These are phyloP conservation scores for Upupa epops DNA, from an alignment of 2,113 vertebrate species.

Conservation along the genomic window DNA sequence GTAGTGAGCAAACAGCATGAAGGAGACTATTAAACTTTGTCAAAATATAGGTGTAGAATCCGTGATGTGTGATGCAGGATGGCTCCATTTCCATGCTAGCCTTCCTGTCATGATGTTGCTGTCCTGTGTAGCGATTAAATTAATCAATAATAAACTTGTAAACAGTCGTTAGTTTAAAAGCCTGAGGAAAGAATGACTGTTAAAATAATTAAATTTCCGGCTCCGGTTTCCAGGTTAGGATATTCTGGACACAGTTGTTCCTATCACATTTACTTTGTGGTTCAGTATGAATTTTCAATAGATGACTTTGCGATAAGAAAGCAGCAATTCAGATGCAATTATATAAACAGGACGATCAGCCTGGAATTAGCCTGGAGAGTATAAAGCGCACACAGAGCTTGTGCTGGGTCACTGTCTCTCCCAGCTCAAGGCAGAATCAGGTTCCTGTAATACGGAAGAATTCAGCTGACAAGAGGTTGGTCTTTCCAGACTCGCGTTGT, in stretches of 20 bases:
- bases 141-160: conserved; percentile 27
- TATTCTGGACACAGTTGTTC: conserved; percentile 66
- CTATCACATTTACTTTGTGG: conserved; percentile 71
- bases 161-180: conserved; percentile 65
- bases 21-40: not conserved
- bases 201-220: conserved; percentile 69
- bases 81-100: not conserved
- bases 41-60: not conserved
- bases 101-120: not conserved
- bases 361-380: conserved; percentile 73
- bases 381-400: conserved; percentile 71
- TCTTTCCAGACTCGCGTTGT: conserved; percentile 8
- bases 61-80: not conserved
- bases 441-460: conserved; percentile 54
- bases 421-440: conserved; percentile 64
- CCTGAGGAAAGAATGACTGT: conserved; percentile 47
- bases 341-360: conserved; percentile 79
- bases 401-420: conserved; percentile 58
- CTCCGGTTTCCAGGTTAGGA: conserved; percentile 71
- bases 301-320: conserved; percentile 77
- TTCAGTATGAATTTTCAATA: conserved; percentile 80
- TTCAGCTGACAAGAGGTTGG: conserved; percentile 51
- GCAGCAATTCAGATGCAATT: conserved; percentile 73
- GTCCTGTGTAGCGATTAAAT: not conserved
- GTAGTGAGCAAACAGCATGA: not conserved